Percentiles rank a stretch among this genome's conserved stretches.
Conservation (phyloP, 2,888 invertebrate species). For the Euzophera pinguis region DNA sequence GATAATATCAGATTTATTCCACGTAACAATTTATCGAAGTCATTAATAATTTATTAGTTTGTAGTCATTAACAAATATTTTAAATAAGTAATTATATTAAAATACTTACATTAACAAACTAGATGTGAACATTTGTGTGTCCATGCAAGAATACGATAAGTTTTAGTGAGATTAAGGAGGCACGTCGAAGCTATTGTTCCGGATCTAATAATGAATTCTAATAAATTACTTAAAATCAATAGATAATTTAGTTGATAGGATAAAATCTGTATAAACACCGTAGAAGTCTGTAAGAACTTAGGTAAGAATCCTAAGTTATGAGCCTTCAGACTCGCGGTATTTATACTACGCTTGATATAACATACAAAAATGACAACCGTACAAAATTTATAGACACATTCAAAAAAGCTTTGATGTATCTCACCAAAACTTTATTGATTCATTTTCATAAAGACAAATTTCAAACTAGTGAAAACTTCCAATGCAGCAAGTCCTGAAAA, state of each 20-base stretch:
- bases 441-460: not conserved
- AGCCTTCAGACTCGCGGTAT: constrained; percentile 72
- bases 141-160: constrained; percentile 35
- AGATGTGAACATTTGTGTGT: constrained; percentile 58
- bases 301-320: constrained; percentile 53
- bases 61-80: not conserved
- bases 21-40: constrained; percentile 17
- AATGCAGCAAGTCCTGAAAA: too few relatives aligned
- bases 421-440: constrained; percentile 18
- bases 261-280: constrained; percentile 51
- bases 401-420: constrained; percentile 21
- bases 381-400: not conserved
- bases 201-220: constrained; percentile 12
- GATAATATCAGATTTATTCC: constrained; percentile 17
- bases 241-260: constrained; percentile 15
- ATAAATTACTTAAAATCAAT: constrained; percentile 14
- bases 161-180: constrained; percentile 57
- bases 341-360: constrained; percentile 30
- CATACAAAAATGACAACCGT: not conserved
- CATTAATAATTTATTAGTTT: constrained; percentile 8
- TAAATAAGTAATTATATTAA: not conserved
- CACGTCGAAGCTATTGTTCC: constrained; percentile 47
- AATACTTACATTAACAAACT: constrained; percentile 6
- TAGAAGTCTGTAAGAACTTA: constrained; percentile 61
- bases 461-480: too few relatives aligned